These are phyloP conservation scores for Acanthosepion pharaonis DNA, from an alignment of 2,888 invertebrate species.

Conservation along the genomic window DNA sequence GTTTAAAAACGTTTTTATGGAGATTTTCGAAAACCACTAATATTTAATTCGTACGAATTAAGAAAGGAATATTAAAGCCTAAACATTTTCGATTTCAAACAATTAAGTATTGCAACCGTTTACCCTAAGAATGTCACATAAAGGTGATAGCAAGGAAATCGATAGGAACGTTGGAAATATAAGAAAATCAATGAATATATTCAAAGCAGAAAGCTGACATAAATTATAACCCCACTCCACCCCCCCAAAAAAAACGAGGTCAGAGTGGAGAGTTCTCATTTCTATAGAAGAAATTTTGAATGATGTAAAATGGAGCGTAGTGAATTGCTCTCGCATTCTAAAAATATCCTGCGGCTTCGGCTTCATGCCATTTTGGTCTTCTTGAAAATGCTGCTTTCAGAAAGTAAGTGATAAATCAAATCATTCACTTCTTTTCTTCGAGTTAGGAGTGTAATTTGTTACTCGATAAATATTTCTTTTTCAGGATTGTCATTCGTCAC, in stretches of 20 bases:
- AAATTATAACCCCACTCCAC: neutral
- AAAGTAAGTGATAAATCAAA: slow-evolving; percentile 4
- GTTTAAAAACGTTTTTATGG: too few species aligned
- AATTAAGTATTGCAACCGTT: neutral
- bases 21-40: too few species aligned
- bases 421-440: neutral
- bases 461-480: slow-evolving; percentile 4
- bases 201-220: neutral
- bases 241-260: neutral
- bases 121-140: neutral
- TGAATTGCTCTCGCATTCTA: neutral
- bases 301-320: neutral
- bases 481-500: neutral
- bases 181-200: neutral
- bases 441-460: neutral
- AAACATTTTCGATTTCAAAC: neutral
- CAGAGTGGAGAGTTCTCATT: neutral
- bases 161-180: neutral
- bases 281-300: neutral
- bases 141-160: neutral
- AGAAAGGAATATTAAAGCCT: too few species aligned
- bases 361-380: neutral
- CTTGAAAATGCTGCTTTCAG: neutral
- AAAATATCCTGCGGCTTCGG: neutral
- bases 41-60: too few species aligned